A percentile compares a stretch with the other conserved stretches of the same genome.
These are phyloP conservation scores for Sinocyclocheilus grahami DNA, from an alignment of 2,113 vertebrate genomes.

Conservation along the genomic window DNA sequence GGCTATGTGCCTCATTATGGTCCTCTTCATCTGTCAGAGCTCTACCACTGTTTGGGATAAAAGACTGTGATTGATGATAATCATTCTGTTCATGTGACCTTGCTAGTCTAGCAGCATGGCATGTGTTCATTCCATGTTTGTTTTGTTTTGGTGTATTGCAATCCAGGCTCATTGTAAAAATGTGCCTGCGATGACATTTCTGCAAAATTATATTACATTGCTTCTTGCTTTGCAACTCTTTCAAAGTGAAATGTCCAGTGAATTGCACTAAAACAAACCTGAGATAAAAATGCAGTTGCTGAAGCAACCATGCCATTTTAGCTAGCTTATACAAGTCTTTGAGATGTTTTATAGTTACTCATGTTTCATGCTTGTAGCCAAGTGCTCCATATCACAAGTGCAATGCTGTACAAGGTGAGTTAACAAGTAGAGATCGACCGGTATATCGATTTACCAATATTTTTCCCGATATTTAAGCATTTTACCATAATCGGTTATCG, in stretches of 20 bases:
- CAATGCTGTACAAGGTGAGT: not conserved
- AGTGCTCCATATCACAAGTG: not conserved
- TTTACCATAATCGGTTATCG: too few species aligned
- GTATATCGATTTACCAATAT: too few species aligned
- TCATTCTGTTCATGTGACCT: slow-evolving; percentile 59
- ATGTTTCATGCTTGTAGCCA: not conserved
- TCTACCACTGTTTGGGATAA: slow-evolving; percentile 57
- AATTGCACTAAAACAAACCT: not conserved
- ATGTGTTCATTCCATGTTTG: not conserved
- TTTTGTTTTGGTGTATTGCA: not conserved
- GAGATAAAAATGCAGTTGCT: not conserved
- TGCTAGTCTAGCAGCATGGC: slow-evolving; percentile 14
- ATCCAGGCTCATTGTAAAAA: not conserved
- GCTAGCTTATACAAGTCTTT: not conserved
- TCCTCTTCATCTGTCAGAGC: slow-evolving; percentile 63
- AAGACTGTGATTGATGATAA: slow-evolving; percentile 72
- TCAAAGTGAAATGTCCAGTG: not conserved
- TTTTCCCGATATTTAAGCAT: too few species aligned
- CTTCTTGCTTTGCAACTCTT: not conserved
- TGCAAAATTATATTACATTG: not conserved
- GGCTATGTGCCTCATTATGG: slow-evolving; percentile 60
- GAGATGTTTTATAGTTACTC: not conserved
- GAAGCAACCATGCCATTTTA: not conserved
- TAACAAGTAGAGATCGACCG: not conserved
- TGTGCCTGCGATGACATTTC: not conserved